Evolutionary conservation across 2,113 vertebrate genomes (phyloP).

Genomic region (Oplegnathus fasciatus): DNA sequence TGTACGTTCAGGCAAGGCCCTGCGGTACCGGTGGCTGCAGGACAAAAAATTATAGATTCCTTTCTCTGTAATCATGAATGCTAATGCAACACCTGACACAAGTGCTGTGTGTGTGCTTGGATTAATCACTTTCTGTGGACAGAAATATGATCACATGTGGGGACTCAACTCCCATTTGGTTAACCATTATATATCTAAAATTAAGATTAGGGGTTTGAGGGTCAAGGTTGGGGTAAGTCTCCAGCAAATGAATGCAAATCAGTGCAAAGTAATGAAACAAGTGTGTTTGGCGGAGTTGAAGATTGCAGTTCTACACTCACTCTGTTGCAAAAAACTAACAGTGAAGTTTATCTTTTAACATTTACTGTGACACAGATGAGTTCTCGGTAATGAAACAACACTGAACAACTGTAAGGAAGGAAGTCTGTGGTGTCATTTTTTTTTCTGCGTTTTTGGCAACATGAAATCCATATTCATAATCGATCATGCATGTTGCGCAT

Average conservation of each 20-base stretch:
- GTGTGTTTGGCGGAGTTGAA: not conserved
- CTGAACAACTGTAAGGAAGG: constrained; percentile 3
- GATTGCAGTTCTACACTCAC: not conserved
- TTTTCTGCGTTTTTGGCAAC: constrained; percentile 7
- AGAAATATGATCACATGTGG: not conserved
- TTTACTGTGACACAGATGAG: not conserved
- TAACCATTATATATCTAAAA: not conserved
- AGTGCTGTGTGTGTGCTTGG: not conserved
- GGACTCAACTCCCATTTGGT: not conserved
- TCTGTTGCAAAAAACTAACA: not conserved
- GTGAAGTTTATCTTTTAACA: not conserved
- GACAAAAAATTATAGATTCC: constrained; percentile 49
- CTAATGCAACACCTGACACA: constrained; percentile 1
- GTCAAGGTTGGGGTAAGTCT: too few species aligned
- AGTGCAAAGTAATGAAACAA: not conserved
- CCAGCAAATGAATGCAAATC: not conserved
- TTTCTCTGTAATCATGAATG: constrained; percentile 52
- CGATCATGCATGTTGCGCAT: not conserved
- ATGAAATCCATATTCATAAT: constrained; percentile 31
- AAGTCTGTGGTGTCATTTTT: constrained; percentile 27
- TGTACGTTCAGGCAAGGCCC: not conserved
- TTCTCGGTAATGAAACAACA: not conserved
- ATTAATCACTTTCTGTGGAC: not conserved
- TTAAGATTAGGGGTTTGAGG: not conserved
- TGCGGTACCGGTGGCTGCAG: not conserved